Conservation (phyloP, 1,140 invertebrate species). For the Achroia grisella region DNA sequence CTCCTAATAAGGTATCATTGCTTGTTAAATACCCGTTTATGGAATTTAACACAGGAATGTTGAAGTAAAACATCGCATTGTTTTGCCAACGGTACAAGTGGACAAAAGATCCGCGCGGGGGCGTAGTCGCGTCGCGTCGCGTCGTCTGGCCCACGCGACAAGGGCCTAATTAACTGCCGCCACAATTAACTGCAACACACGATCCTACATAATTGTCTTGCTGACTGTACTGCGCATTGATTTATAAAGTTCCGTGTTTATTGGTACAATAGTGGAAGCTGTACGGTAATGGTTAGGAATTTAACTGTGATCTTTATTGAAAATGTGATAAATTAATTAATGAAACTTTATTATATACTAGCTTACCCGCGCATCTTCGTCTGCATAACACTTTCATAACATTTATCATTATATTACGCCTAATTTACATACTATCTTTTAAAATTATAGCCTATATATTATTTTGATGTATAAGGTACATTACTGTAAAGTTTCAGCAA, state of each 20-base stretch:
- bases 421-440: background rate
- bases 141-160: conserved; percentile 32
- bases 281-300: background rate
- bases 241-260: conserved; percentile 2
- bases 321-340: background rate
- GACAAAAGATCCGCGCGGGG: conserved; percentile 15
- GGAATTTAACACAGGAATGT: too few relatives aligned
- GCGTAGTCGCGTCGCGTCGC: too few relatives aligned
- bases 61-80: background rate
- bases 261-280: background rate
- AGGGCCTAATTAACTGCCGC: conserved; percentile 41
- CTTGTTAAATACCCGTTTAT: too few relatives aligned
- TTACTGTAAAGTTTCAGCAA: too few relatives aligned
- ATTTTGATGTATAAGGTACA: too few relatives aligned
- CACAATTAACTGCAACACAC: conserved; percentile 27
- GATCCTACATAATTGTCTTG: conserved; percentile 20
- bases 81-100: conserved; percentile 7
- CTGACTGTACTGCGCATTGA: conserved; percentile 17
- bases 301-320: background rate
- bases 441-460: background rate
- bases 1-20: too few relatives aligned
- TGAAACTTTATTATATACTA: too few relatives aligned
- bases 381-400: too few relatives aligned
- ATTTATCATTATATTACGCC: too few relatives aligned
- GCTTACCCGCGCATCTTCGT: too few relatives aligned